Conservation (phyloP, 2,113 vertebrate genomes). For the Neomonachus schauinslandi region DNA sequence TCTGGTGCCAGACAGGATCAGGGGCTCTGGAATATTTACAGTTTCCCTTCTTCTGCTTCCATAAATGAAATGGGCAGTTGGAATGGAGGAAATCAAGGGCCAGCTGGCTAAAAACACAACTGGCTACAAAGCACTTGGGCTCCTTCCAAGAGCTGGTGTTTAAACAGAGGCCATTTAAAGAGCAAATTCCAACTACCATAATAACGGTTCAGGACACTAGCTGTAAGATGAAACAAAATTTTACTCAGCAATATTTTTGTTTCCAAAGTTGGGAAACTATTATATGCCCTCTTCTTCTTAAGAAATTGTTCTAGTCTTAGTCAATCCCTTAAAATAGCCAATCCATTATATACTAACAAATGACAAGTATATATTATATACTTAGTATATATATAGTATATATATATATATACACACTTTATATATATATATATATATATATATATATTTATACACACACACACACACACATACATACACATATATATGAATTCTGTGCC, state of each 20-base stretch:
- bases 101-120: constrained; percentile 82
- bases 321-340: not conserved
- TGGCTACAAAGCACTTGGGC: constrained; percentile 79
- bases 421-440: not conserved
- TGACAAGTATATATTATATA: not conserved
- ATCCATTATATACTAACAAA: not conserved
- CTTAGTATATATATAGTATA: not conserved
- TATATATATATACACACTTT: not conserved
- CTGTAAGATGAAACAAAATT: not conserved
- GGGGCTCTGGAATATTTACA: constrained; percentile 68
- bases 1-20: constrained; percentile 78
- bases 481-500: not conserved
- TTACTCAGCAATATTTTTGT: not conserved
- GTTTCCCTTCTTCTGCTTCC: constrained; percentile 74
- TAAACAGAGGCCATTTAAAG: constrained; percentile 74
- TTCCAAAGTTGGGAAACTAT: constrained; percentile 39
- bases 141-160: constrained; percentile 79
- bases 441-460: no score
- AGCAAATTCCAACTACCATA: constrained; percentile 68
- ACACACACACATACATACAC: not conserved
- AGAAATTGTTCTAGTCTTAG: constrained; percentile 22
- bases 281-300: not conserved
- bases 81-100: constrained; percentile 79
- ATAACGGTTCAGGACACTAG: constrained; percentile 25
- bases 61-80: constrained; percentile 82